Conservation (phyloP, 1,140 invertebrate species). For the Steinernema feltiae region DNA sequence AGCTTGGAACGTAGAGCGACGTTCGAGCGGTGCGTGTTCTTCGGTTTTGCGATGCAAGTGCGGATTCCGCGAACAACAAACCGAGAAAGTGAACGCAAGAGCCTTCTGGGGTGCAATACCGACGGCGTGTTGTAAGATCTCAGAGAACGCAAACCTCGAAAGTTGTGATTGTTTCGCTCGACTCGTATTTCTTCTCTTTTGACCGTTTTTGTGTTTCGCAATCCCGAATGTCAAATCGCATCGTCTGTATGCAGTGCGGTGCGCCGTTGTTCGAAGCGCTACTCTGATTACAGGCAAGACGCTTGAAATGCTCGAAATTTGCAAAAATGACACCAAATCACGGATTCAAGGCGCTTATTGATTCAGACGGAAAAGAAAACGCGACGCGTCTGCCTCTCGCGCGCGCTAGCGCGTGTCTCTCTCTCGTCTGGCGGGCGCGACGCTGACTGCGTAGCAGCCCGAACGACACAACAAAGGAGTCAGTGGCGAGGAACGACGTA, state of each 20-base stretch:
- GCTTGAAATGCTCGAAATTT: not conserved
- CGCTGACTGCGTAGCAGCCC: not conserved
- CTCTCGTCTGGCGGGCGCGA: not conserved
- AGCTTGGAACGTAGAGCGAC: no score
- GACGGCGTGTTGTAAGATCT: no score
- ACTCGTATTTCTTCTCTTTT: not conserved
- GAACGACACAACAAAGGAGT: no score
- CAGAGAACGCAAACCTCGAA: not conserved
- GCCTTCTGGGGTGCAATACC: no score
- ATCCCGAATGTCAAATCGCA: not conserved
- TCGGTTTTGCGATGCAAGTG: no score
- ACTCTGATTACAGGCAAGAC: no score
- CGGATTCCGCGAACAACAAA: no score
- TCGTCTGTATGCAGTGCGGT: no score
- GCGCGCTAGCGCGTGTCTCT: not conserved
- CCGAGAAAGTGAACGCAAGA: no score
- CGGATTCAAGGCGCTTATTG: not conserved
- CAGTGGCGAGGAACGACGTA: no score
- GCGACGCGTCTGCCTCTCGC: not conserved
- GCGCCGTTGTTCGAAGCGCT: no score
- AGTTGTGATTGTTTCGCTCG: not conserved
- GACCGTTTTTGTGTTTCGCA: not conserved
- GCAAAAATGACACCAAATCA: not conserved
- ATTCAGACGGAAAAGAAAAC: not conserved
- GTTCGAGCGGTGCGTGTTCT: no score